Conservation (phyloP, 1,140 invertebrate species). For the Gonioctena quinquepunctata region DNA sequence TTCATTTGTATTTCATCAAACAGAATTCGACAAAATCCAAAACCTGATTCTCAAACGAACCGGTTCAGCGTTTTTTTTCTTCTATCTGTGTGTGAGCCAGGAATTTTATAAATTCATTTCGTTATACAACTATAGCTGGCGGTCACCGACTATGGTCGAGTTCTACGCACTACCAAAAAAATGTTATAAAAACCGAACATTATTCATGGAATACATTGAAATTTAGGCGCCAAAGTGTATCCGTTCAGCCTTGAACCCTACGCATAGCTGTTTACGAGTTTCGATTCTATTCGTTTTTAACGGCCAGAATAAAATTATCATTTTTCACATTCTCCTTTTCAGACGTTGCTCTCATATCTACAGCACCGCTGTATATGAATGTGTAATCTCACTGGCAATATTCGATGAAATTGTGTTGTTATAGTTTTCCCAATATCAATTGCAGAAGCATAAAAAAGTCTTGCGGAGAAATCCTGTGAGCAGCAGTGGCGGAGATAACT, state of each 20-base stretch:
- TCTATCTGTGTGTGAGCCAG: too few relatives aligned
- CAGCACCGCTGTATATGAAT: too few relatives aligned
- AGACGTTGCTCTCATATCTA: background rate
- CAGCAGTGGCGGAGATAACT: too few relatives aligned
- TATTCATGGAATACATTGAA: background rate
- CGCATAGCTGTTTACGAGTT: background rate
- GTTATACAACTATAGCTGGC: background rate
- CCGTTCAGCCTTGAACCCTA: background rate
- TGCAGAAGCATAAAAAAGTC: too few relatives aligned
- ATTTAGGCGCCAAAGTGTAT: background rate
- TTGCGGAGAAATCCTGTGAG: too few relatives aligned
- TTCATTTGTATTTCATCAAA: too few relatives aligned
- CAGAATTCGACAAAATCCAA: too few relatives aligned
- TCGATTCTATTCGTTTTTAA: background rate
- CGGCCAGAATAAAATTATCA: background rate
- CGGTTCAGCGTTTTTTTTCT: too few relatives aligned
- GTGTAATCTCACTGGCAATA: too few relatives aligned
- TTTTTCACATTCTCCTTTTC: background rate
- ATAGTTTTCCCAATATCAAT: too few relatives aligned
- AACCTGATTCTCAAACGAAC: too few relatives aligned
- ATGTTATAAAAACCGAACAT: background rate
- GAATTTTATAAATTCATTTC: background rate
- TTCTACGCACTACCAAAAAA: background rate
- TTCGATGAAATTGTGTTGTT: too few relatives aligned
- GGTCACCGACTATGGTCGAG: background rate